Base-by-base conservation (phyloP, 2,888 invertebrate species). In the Vesta saturnalis region DNA sequence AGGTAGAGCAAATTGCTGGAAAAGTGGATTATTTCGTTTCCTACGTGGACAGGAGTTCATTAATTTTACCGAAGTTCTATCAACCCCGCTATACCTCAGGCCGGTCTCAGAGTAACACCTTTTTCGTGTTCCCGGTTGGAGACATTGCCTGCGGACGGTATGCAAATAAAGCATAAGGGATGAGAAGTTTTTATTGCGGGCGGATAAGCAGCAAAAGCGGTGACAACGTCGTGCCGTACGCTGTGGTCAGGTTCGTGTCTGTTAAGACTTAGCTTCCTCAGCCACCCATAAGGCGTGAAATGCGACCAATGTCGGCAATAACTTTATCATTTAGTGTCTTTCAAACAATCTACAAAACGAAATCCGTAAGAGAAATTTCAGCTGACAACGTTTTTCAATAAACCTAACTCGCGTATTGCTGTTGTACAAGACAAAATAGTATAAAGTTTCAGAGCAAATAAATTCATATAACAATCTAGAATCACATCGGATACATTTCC, bases 1-100 rank as follows among this genome's bases (percentile, higher is more conserved):
- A 81, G 81, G 81, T 80, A 78, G 78, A 77, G 81, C 82, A 82
- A 83, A 83, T 83, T 82, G 82, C 79, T 75, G 81, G 81, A 82
- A 83, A 83, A 83, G 82, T 83, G 82, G 82, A 83, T 83, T 83
- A 82, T 81, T 80, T 81, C 80, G 79, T 82, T 80, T 77, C 77
- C 78, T 80, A 82, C 81, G 82, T 83, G 83, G 82, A 82, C 83
- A 80, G 81, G 77, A 82, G 82, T 83, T 83, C 82, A 84, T 84
- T 84, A 84, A 83, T 83, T 83, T 83, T 71, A 77, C 77, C 76
- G 74, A 75, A 74, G 71, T 72, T 76, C 74, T 71, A 70, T 65
- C 66, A 63, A 60, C 69, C 73, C 70, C 77, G 67, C 69, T 64
- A 60, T 62, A 71, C 72, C 72, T 72, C 74, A 67, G 68, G 67